These are phyloP conservation scores for Aurelia sp. DNA, from an alignment of 30 jellyfish, hydroid and myxozoan genomes.

Conservation along the genomic window DNA sequence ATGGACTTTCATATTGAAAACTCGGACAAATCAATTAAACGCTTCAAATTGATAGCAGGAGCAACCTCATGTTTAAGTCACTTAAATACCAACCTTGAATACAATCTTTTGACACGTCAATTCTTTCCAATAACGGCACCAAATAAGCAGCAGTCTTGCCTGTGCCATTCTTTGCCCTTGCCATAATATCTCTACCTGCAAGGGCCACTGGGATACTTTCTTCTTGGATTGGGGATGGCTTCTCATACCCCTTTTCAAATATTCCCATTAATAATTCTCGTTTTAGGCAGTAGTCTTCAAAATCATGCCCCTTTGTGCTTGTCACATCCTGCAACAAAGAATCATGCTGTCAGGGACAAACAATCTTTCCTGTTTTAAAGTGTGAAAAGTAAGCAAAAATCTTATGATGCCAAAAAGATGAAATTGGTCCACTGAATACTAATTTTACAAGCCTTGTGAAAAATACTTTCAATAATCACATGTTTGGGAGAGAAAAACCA, in stretches of 20 bases:
- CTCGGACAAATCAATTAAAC: too few species aligned
- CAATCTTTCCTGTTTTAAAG: too few species aligned
- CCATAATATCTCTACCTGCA: slow-evolving; percentile 96
- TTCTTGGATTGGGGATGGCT: slow-evolving; percentile 98
- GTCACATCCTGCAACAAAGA: slow-evolving; percentile 81
- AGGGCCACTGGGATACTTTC: slow-evolving; percentile 96
- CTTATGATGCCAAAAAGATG: too few species aligned
- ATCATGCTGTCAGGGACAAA: too few species aligned
- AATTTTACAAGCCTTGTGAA: too few species aligned
- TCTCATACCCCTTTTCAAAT: slow-evolving; percentile 91
- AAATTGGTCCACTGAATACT: too few species aligned
- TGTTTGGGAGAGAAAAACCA: too few species aligned
- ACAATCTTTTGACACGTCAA: slow-evolving; percentile 66
- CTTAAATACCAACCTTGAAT: slow-evolving; percentile 75
- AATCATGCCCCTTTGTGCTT: slow-evolving; percentile 90
- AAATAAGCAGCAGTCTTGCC: slow-evolving; percentile 97
- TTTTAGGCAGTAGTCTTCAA: slow-evolving; percentile 89
- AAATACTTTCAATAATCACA: too few species aligned
- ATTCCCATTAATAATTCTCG: slow-evolving; percentile 94
- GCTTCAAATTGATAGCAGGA: too few species aligned
- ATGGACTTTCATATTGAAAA: too few species aligned
- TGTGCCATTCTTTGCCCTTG: slow-evolving; percentile 98
- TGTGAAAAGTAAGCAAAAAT: too few species aligned
- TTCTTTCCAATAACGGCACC: slow-evolving; percentile 85
- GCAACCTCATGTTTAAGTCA: too few species aligned